phyloP scores from a whole-genome alignment of 1,140 invertebrate species.

The Brachionus rotundiformis region DNA sequence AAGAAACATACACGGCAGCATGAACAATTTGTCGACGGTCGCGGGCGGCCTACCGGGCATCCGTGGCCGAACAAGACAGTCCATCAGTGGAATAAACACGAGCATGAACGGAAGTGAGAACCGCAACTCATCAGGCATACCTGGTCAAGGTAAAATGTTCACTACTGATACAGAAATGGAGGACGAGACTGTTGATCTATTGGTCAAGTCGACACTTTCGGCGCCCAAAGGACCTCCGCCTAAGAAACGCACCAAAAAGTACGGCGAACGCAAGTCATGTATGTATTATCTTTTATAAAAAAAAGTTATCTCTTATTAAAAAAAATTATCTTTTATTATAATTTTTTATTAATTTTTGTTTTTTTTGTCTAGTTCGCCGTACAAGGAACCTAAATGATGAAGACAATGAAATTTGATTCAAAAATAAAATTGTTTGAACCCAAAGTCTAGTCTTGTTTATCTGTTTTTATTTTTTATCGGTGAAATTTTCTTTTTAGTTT shows the following conservation, averaged over 20 bases:
- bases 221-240: constrained; percentile 39
- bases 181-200: constrained; percentile 48
- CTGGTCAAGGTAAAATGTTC: constrained; percentile 47
- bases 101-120: constrained; percentile 19
- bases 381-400: constrained; percentile 46
- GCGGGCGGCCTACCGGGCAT: constrained; percentile 43
- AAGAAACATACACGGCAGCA: constrained; percentile 9
- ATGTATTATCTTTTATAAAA: not conserved
- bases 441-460: constrained; percentile 36
- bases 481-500: constrained; percentile 23
- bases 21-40: constrained; percentile 8
- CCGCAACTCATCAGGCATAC: constrained; percentile 26
- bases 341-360: not conserved
- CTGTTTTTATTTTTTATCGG: constrained; percentile 15
- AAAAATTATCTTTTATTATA: constrained; percentile 3
- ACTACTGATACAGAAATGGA: constrained; percentile 51
- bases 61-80: constrained; percentile 44
- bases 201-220: constrained; percentile 22
- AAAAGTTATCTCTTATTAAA: not conserved
- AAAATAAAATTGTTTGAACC: not conserved
- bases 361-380: constrained; percentile 13
- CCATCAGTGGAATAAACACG: constrained; percentile 23
- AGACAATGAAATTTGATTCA: constrained; percentile 35
- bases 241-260: constrained; percentile 49
- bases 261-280: constrained; percentile 50